These are phyloP conservation scores for Rhyacophila evoluta DNA, from an alignment of 2,888 invertebrate species.

Conservation along the genomic window DNA sequence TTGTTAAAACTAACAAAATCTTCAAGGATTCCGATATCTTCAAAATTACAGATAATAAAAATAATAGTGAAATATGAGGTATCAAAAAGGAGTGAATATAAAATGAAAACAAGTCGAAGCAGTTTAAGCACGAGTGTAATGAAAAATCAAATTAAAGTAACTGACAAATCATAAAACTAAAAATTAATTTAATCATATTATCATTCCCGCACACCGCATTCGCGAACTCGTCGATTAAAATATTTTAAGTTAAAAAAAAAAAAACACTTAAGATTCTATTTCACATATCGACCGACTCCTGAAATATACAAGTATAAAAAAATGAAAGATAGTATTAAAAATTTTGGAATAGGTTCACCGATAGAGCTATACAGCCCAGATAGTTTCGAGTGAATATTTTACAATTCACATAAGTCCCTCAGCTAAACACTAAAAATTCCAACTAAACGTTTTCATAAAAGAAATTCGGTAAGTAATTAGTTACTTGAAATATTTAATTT, in stretches of 20 bases:
- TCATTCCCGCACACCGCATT: slow-evolving; percentile 8
- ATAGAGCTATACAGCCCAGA: background rate
- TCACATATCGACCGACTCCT: background rate
- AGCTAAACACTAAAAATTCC: background rate
- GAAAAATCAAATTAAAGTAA: background rate
- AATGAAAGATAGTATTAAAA: background rate
- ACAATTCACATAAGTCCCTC: background rate
- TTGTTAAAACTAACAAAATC: background rate
- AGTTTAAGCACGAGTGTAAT: background rate
- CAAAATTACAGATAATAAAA: too few relatives aligned
- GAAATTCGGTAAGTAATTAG: background rate
- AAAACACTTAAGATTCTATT: background rate
- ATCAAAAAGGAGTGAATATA: background rate
- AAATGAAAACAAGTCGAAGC: background rate
- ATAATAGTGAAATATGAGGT: background rate
- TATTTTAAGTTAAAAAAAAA: slow-evolving; percentile 1
- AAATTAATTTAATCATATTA: background rate
- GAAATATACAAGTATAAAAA: background rate
- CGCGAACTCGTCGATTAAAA: background rate
- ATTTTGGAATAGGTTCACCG: background rate
- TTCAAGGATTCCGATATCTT: too few relatives aligned
- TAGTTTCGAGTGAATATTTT: background rate
- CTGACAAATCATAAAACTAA: background rate
- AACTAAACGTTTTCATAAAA: background rate
- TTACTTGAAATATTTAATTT: too few relatives aligned